These are phyloP conservation scores for Acanthosepion pharaonis DNA, from an alignment of 2,888 invertebrate species.

Conservation along the genomic window DNA sequence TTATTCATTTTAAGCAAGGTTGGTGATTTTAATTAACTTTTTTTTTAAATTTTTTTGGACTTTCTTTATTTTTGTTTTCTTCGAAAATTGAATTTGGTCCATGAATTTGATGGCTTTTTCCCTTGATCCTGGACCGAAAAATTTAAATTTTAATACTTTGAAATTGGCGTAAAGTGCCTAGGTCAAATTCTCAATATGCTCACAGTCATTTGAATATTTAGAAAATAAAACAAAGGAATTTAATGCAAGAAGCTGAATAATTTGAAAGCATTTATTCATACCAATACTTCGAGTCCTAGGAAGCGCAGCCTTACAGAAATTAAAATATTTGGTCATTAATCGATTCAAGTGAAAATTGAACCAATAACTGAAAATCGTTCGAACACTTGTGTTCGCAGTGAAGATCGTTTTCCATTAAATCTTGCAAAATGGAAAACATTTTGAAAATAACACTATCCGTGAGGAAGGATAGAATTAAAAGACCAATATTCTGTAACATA, in stretches of 20 bases:
- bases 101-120: neutral
- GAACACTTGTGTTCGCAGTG: too few relatives aligned
- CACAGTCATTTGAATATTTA: neutral
- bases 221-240: neutral
- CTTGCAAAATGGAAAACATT: too few relatives aligned
- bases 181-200: neutral
- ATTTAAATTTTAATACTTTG: neutral
- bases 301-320: neutral
- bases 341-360: too few relatives aligned
- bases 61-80: too few relatives aligned
- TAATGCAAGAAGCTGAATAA: neutral
- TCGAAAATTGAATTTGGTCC: neutral
- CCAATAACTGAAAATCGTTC: too few relatives aligned
- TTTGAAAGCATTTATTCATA: neutral
- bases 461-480: too few relatives aligned
- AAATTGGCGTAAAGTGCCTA: neutral
- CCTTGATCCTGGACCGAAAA: neutral
- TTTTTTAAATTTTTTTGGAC: neutral
- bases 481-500: too few relatives aligned
- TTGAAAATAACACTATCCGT: too few relatives aligned
- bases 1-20: neutral
- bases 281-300: too few relatives aligned
- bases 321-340: neutral
- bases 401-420: too few relatives aligned
- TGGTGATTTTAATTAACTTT: neutral